phyloP scores from a whole-genome alignment of 2,797 vertebrate species.

The Netta rufina region DNA sequence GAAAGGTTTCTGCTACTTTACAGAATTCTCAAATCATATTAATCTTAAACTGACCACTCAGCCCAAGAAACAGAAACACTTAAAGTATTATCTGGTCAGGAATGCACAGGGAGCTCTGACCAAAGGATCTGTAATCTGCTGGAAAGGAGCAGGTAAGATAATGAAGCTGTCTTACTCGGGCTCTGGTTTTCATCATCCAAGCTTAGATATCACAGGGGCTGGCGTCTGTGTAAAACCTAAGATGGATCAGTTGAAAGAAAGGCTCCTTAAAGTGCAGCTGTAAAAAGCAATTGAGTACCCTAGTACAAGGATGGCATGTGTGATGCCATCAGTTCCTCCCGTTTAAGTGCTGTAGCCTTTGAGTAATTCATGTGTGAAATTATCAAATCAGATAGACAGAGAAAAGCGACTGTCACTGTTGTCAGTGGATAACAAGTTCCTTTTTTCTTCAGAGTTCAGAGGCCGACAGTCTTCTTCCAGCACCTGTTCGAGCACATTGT shows the following conservation, averaged over 20 bases:
- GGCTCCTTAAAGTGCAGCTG: conserved; percentile 44
- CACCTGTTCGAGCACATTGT: conserved; percentile 74
- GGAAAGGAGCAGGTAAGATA: conserved; percentile 91
- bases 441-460: conserved; percentile 80
- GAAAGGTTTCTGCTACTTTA: conserved; percentile 98
- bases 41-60: conserved; percentile 96
- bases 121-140: conserved; percentile 91
- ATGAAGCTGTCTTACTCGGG: conserved; percentile 34
- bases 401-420: neutral
- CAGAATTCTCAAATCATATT: conserved; percentile 97
- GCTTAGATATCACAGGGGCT: neutral
- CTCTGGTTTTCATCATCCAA: conserved; percentile 58
- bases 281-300: conserved; percentile 16
- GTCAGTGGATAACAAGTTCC: neutral
- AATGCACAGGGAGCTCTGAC: conserved; percentile 89
- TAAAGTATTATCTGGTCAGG: conserved; percentile 91
- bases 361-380: neutral
- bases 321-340: neutral
- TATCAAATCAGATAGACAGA: neutral
- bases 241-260: neutral
- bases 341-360: neutral
- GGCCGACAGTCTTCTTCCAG: conserved; percentile 76
- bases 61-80: conserved; percentile 99
- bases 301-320: neutral
- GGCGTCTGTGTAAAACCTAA: conserved; percentile 9